Base-by-base conservation (phyloP, 2,113 vertebrate species). In the Indicator indicator region DNA sequence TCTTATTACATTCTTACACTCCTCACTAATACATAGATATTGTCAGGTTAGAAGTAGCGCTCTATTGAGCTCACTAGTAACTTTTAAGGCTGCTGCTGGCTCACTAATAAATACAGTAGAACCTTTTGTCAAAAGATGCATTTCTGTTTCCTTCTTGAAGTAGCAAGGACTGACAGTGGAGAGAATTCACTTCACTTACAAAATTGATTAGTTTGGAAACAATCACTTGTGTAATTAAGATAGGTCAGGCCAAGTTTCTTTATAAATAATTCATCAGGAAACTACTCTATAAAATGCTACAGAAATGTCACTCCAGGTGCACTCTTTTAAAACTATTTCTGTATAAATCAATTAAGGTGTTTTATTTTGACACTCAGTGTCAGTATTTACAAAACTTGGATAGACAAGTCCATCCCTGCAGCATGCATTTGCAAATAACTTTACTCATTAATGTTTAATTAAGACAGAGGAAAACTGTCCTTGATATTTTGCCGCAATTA, bases 361-460 rank as follows among this genome's bases (percentile, higher is more conserved):
- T 97, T 98, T 97, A 98, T 98, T 98, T 98, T 98, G 98, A 98
- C 97, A 97, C 86, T 64, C 24, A 3, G 89, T 97, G 97, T 97
- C 97, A 98, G 97, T 98, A 98, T 98, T 98, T 98, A 97, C 97
- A 97, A 98, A 98, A 98, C 81, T 72, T 77, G 92, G 97, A 97
- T 60, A 98, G 98, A 97, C 97, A 98, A 96, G 97, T 98, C 97
- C 97, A 98, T 98, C 97, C 93, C 94, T 95, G 90, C 96, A 98
- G 97, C 97, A 97, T 96, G 97, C 96, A 97, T 97, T 98, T 98
- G 97, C 96, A 98, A 98, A 98, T 98, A 98, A 98, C 97, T 98
- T 98, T 96, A 97, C 97, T 98, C 98, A 98, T 98, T 98, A 98
- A 98, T 98, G 97, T 98, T 98, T 98, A 98, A 98, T 98, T 98